phyloP scores from a whole-genome alignment of 1,140 invertebrate genomes.

The Macrobrachium rosenbergii region DNA sequence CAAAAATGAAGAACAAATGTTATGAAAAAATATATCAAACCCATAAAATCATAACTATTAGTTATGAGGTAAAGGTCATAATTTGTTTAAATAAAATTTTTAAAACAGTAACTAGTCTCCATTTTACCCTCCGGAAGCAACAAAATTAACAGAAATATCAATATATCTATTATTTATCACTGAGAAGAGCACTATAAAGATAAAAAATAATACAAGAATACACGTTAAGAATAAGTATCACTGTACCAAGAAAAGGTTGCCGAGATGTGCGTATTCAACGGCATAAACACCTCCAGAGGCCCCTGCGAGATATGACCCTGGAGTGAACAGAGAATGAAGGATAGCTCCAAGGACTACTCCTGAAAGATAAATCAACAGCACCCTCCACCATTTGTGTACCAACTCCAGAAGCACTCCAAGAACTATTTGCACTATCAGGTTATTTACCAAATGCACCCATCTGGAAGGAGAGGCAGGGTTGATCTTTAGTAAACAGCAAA shows the following conservation, averaged over 20 bases:
- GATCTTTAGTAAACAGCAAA: background rate
- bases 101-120: no score
- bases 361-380: conserved; percentile 79
- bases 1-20: no score
- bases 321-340: conserved; percentile 73
- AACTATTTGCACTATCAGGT: conserved; percentile 75
- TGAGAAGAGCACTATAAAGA: background rate
- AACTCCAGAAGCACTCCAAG: conserved; percentile 82
- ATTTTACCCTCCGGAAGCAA: no score
- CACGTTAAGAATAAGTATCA: background rate
- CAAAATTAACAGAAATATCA: no score
- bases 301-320: conserved; percentile 72
- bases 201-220: background rate
- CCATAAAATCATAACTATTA: no score
- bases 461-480: conserved; percentile 24
- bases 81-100: no score
- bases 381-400: conserved; percentile 84
- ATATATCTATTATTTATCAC: background rate
- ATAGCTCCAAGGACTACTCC: conserved; percentile 75
- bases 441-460: conserved; percentile 69
- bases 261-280: conserved; percentile 75
- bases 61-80: no score
- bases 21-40: no score
- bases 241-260: conserved; percentile 72
- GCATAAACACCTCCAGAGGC: conserved; percentile 77